phyloP scores from a whole-genome alignment of 2,113 vertebrate species.

The Spizaetus ornatus region DNA sequence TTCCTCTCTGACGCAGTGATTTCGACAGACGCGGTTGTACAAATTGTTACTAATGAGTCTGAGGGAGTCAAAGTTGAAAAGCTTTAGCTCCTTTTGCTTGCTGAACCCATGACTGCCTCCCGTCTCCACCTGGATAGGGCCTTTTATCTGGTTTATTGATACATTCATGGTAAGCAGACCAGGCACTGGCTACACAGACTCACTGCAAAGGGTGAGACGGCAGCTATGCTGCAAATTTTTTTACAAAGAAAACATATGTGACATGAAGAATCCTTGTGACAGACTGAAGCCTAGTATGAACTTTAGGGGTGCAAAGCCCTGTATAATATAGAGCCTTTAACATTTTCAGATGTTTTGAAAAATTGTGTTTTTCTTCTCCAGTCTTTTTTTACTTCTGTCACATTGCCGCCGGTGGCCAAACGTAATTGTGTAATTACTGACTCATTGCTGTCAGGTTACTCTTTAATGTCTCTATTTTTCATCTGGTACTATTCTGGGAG shows the following conservation, averaged over 20 bases:
- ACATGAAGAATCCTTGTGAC: not conserved
- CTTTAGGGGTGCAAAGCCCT: not conserved
- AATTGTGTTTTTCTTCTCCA: not conserved
- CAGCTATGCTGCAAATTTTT: rapidly evolving
- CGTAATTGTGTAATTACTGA: not conserved
- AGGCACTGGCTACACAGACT: not conserved
- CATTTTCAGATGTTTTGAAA: not conserved
- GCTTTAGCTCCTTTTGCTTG: not conserved
- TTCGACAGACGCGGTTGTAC: not conserved
- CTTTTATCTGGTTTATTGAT: not conserved
- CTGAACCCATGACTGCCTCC: not conserved
- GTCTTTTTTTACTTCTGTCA: not conserved
- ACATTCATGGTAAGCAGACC: rapidly evolving
- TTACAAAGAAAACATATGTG: not conserved
- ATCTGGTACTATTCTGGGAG: not conserved
- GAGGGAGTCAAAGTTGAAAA: not conserved
- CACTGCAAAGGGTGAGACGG: not conserved
- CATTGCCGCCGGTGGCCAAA: not conserved
- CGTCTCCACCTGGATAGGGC: not conserved
- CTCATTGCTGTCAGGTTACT: not conserved
- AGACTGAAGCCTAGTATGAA: not conserved
- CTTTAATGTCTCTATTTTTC: not conserved
- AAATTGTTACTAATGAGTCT: not conserved
- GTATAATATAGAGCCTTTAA: not conserved
- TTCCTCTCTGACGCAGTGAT: not conserved